phyloP scores from a whole-genome alignment of 2,888 invertebrate species.

The Drosophila incognita region DNA sequence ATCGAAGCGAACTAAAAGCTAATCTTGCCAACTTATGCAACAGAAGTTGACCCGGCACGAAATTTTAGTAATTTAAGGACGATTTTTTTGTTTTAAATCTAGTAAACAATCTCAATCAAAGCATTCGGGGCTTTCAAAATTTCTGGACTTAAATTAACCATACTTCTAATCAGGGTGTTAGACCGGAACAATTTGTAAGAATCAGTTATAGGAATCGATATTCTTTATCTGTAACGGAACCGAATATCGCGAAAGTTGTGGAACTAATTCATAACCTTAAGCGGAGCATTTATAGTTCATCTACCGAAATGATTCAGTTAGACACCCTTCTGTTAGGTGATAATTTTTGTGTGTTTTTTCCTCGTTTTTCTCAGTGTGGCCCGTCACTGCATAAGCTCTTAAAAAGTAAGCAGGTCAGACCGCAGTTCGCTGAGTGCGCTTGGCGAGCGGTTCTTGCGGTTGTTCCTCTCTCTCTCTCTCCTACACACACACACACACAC shows the following conservation, averaged over 20 bases:
- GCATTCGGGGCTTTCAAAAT: background rate
- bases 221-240: background rate
- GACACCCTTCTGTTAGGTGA: background rate
- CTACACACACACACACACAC: background rate
- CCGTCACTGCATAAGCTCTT: constrained; percentile 31
- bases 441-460: constrained; percentile 74
- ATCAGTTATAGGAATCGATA: no score
- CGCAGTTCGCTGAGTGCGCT: constrained; percentile 68
- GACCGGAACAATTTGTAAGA: background rate
- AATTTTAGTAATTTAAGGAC: background rate
- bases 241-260: background rate
- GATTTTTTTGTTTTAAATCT: background rate
- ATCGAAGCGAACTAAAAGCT: background rate
- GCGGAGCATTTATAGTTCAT: background rate
- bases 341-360: background rate
- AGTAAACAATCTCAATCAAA: background rate
- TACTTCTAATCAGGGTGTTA: background rate
- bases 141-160: no score
- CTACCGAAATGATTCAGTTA: background rate
- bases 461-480: constrained; percentile 15
- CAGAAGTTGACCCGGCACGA: background rate
- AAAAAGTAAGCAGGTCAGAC: constrained; percentile 74
- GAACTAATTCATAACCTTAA: background rate
- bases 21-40: background rate
- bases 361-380: background rate